Base-by-base conservation (phyloP, 64 coral and sea anemone genomes). In the Platygyra sinensis region DNA sequence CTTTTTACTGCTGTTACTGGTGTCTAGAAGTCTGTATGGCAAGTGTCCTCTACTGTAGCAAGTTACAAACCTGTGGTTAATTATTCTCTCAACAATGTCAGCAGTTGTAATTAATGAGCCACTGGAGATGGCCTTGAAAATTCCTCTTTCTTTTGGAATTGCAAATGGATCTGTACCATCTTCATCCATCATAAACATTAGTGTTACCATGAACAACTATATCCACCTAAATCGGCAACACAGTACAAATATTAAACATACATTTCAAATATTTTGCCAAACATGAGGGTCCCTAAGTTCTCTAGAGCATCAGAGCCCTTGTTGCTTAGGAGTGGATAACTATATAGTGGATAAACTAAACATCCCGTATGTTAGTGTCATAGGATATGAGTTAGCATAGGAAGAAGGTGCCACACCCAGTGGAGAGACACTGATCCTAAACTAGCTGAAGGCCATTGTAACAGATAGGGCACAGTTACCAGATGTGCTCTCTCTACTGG, bases 11-110 rank as follows among this genome's bases (percentile, higher is more conserved):
- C 38, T 39, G 38, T 39, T 39, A 39, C 38, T 39, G 38, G 38
- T 39, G 5, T 39, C 38, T 54, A 54, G 54, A 62, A 30, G 28
- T 73, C 16, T 11, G 9, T 46, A 83, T 39, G 38, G 5, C 38
- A 28, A 31, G 27, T 18, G 30, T 80, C 60, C 69, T n/a, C 42
- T 7, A 32, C 10, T 18, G 28, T 1, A 33, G 10, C 5, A 30
- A 46, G 38, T 4, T 30, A 84, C 91, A 82, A 75, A 96, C 95
- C 93, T 96, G 90, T 96, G 90, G 30, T 85, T 89, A 62, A 96
- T 96, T 75, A 96, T 96, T 57, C 95, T 86, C 33, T 83, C 87
- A 72, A 96, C 95, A 96, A 96, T 96, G 33, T 93, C 95, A 76
- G 82, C 91, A 50, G 95, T 96, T 25, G 95, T 96, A 32, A 96